Conservation (phyloP, 2,888 invertebrate species). For the Dysmachus trigonus region DNA sequence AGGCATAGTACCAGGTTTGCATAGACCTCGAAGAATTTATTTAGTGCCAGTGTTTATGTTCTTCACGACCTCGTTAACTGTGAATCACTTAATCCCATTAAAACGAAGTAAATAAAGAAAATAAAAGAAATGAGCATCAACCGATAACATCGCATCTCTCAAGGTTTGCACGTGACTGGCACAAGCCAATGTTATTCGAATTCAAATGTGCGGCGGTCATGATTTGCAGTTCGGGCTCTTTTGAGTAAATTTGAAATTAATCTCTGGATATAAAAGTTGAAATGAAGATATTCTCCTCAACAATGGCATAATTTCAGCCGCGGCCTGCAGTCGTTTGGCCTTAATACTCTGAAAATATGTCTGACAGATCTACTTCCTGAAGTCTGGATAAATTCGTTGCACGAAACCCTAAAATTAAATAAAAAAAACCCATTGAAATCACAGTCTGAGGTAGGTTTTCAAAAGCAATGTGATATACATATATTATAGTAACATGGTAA, state of each 20-base stretch:
- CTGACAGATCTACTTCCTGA: background rate
- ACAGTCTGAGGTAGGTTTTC: background rate
- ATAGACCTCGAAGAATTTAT: constrained; percentile 2
- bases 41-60: constrained; percentile 9
- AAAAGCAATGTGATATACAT: background rate
- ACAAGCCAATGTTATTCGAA: constrained; percentile 34
- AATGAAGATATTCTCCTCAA: constrained; percentile 41
- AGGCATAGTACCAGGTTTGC: background rate
- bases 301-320: constrained; percentile 32
- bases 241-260: constrained; percentile 29
- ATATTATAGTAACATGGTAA: too few relatives aligned
- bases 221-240: constrained; percentile 16
- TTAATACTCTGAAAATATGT: background rate
- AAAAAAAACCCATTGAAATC: background rate
- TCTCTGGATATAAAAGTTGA: constrained; percentile 15
- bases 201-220: constrained; percentile 35
- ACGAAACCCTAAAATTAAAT: background rate
- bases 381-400: background rate
- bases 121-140: constrained; percentile 35
- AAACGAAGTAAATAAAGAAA: constrained; percentile 34
- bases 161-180: constrained; percentile 44
- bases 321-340: background rate
- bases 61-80: constrained; percentile 41
- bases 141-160: constrained; percentile 43
- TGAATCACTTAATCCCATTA: constrained; percentile 42